Conservation (phyloP, 2,888 invertebrate species). For the Scaptomyza polygonia region DNA sequence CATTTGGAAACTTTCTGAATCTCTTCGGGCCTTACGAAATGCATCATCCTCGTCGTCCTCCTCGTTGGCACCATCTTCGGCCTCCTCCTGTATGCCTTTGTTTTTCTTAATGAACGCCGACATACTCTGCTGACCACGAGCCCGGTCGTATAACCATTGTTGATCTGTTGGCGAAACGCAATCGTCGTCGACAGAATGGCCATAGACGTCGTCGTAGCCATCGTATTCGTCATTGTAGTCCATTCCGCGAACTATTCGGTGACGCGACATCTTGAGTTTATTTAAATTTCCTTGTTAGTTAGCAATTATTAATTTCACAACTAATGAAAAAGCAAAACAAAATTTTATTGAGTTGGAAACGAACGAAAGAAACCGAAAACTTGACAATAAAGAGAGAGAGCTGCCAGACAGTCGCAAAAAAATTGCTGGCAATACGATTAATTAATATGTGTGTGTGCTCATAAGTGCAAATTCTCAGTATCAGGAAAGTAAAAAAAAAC, state of each 20-base stretch:
- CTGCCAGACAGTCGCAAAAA: constrained; percentile 21
- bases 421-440: constrained; percentile 14
- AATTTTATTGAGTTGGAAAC: constrained; percentile 48
- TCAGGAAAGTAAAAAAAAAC: neutral
- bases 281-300: constrained; percentile 10
- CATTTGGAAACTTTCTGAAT: constrained; percentile 85
- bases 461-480: neutral
- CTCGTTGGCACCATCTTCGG: constrained; percentile 86
- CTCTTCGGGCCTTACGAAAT: constrained; percentile 83
- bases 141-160: constrained; percentile 94
- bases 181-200: constrained; percentile 97
- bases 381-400: neutral
- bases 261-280: constrained; percentile 90
- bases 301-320: constrained; percentile 59
- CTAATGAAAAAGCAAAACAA: constrained; percentile 27
- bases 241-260: constrained; percentile 93
- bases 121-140: constrained; percentile 89
- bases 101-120: constrained; percentile 89
- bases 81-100: constrained; percentile 89
- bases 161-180: constrained; percentile 95
- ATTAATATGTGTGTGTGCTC: neutral
- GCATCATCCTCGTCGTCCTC: constrained; percentile 85
- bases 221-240: constrained; percentile 96
- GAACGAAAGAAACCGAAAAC: constrained; percentile 19
- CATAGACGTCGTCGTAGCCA: constrained; percentile 91